These are phyloP conservation scores for Poeciliopsis prolifica DNA, from an alignment of 2,113 vertebrate genomes.

Conservation along the genomic window DNA sequence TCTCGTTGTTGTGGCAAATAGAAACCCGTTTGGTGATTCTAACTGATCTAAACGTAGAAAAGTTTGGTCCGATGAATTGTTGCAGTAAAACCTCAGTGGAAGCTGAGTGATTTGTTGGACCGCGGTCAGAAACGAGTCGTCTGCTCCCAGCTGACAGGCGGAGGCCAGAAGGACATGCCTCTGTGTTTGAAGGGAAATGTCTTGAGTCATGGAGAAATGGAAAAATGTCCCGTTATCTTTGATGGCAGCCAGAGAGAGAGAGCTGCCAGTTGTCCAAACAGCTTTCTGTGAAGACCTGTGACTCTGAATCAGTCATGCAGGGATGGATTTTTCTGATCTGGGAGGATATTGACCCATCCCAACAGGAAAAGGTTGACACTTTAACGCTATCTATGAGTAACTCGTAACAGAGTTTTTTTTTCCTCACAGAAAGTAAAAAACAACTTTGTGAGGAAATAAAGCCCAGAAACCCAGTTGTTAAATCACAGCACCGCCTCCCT, in stretches of 20 bases:
- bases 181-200: slow-evolving; percentile 45
- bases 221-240: slow-evolving; percentile 74
- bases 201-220: slow-evolving; percentile 60
- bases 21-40: too few relatives aligned
- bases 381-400: slow-evolving; percentile 45
- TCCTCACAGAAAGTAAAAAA: not conserved
- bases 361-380: slow-evolving; percentile 43
- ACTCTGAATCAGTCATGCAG: slow-evolving; percentile 59
- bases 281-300: slow-evolving; percentile 56
- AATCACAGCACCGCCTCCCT: too few relatives aligned
- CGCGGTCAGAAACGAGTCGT: slow-evolving; percentile 40
- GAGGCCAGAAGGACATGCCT: slow-evolving; percentile 40
- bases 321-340: slow-evolving; percentile 38
- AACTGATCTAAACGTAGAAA: too few relatives aligned
- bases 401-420: slow-evolving; percentile 22
- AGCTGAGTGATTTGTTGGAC: slow-evolving; percentile 8
- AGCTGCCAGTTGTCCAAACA: slow-evolving; percentile 72
- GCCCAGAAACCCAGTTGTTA: too few relatives aligned
- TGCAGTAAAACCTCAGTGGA: not conserved
- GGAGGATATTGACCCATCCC: slow-evolving; percentile 56
- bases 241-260: slow-evolving; percentile 50
- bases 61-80: too few relatives aligned
- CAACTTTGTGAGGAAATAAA: too few relatives aligned
- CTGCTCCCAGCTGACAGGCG: slow-evolving; percentile 27
- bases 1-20: too few relatives aligned